These are phyloP conservation scores for Reticulitermes speratus DNA, from an alignment of 1,140 invertebrate genomes.

Conservation along the genomic window DNA sequence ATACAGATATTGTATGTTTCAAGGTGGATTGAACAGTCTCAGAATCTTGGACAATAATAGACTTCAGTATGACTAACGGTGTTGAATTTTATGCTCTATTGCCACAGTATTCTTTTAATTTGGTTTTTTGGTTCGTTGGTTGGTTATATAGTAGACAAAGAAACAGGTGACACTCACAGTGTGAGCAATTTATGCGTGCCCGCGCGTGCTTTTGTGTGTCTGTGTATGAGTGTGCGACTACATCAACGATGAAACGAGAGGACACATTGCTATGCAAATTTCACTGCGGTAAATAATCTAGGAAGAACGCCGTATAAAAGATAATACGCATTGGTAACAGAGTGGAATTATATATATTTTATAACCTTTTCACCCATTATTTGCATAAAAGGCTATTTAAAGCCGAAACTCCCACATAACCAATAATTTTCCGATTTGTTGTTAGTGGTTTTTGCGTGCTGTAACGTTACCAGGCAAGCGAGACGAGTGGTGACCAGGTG, in stretches of 20 bases:
- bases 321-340: background rate
- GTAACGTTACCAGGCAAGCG: background rate
- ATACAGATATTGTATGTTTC: no score
- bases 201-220: no score
- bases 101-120: no score
- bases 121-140: no score
- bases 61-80: no score
- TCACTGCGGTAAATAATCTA: background rate
- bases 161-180: no score
- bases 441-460: background rate
- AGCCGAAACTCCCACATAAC: background rate
- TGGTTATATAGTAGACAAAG: no score
- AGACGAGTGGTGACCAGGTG: background rate
- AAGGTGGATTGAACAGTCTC: no score
- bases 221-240: background rate
- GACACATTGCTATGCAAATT: background rate
- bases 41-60: no score
- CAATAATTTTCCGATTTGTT: background rate
- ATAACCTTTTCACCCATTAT: background rate
- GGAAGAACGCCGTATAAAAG: background rate
- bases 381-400: constrained; percentile 10
- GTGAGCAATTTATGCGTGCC: no score
- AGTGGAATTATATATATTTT: background rate
- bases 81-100: no score
- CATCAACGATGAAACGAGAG: background rate